Conservation (phyloP, 2,797 vertebrate genomes). For the Zenarchopterus dispar region DNA sequence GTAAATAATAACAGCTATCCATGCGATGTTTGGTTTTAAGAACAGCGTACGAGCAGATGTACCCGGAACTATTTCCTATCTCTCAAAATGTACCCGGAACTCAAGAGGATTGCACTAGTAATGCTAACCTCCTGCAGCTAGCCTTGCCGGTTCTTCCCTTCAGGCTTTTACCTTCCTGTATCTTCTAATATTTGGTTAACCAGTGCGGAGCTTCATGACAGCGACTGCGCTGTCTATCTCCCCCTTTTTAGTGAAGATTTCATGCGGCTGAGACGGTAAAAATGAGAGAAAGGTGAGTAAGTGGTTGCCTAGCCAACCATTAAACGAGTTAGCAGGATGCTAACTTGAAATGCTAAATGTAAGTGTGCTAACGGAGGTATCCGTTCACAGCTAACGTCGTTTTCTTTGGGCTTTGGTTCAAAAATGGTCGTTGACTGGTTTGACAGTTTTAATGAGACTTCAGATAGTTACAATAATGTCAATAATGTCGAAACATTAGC, state of each 20-base stretch:
- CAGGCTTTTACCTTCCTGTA: constrained; percentile 11
- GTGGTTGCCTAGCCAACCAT: constrained; percentile 16
- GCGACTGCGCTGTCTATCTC: neutral
- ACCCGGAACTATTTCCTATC: constrained; percentile 36
- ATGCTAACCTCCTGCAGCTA: constrained; percentile 58
- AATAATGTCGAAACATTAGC: neutral
- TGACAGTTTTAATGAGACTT: constrained; percentile 1
- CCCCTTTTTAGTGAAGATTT: neutral
- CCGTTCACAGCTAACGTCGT: neutral
- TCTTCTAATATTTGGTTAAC: neutral
- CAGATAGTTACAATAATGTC: neutral
- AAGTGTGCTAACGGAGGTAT: too few species aligned
- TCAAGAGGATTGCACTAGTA: constrained; percentile 14
- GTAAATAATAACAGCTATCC: too few species aligned
- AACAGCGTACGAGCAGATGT: too few species aligned
- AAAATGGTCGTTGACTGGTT: too few species aligned
- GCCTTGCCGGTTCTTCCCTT: constrained; percentile 44
- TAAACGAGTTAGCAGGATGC: constrained; percentile 20
- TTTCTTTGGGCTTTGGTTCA: too few species aligned
- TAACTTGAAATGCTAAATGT: too few species aligned
- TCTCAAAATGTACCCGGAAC: constrained; percentile 45
- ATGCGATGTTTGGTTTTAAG: too few species aligned
- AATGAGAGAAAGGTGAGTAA: constrained; percentile 77
- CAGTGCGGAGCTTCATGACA: constrained; percentile 24
- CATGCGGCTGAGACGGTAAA: constrained; percentile 40